These are phyloP conservation scores for Drosophila meridionalis DNA, from an alignment of 2,888 invertebrate genomes.

Conservation along the genomic window DNA sequence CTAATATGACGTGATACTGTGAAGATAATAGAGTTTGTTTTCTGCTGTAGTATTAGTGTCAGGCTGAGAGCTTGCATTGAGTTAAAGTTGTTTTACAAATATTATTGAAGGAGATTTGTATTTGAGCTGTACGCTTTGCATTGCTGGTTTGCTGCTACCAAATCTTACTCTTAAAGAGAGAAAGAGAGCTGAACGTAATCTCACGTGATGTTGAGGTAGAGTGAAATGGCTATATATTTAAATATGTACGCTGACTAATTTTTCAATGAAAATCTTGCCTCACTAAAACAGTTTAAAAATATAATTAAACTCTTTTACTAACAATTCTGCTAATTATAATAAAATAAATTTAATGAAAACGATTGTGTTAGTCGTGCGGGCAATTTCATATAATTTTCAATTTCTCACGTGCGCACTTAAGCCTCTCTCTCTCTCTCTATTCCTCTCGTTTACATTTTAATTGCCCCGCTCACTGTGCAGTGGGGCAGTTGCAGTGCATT, in stretches of 20 bases:
- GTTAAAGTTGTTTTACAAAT: not conserved
- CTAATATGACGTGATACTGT: not conserved
- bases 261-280: not conserved
- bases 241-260: not conserved
- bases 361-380: not conserved
- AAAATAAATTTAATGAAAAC: not conserved
- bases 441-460: conserved; percentile 42
- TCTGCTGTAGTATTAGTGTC: not conserved
- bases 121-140: not conserved
- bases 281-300: not conserved
- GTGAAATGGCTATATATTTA: not conserved
- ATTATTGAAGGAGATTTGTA: not conserved
- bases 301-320: not conserved
- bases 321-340: not conserved
- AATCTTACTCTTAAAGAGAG: not conserved
- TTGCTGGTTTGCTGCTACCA: not conserved
- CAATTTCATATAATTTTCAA: conserved; percentile 3
- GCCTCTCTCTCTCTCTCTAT: not conserved
- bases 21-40: not conserved
- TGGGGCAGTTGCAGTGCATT: conserved; percentile 42
- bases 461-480: conserved; percentile 43
- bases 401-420: conserved; percentile 7
- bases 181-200: not conserved
- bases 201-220: not conserved
- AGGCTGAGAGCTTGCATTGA: not conserved